Evolutionary conservation across 2,797 vertebrate species (phyloP).

Genomic region (Chelon auratus): DNA sequence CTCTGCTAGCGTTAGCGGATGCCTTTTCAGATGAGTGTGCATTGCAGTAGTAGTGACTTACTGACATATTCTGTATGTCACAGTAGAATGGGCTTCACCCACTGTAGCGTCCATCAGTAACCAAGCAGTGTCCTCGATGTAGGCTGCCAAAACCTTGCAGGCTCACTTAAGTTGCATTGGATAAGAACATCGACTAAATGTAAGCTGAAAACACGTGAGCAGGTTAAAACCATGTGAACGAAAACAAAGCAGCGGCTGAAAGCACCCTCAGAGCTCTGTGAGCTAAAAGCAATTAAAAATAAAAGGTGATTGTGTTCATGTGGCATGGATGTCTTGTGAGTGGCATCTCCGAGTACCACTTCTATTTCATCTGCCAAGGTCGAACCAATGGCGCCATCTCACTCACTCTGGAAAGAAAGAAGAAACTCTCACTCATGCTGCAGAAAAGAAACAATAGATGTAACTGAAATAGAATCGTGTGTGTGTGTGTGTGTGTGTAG

Average conservation of each 20-base stretch:
- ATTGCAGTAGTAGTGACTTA: too few relatives aligned
- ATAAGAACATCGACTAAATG: constrained; percentile 14
- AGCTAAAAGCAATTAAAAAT: not conserved
- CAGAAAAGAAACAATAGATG: constrained; percentile 10
- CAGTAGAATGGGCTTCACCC: too few relatives aligned
- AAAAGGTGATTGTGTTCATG: constrained; percentile 2
- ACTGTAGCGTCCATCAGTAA: too few relatives aligned
- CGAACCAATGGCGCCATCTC: not conserved
- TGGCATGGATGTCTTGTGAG: not conserved
- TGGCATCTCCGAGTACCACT: not conserved
- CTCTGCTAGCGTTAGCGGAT: too few relatives aligned
- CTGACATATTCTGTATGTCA: too few relatives aligned
- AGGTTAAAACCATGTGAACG: not conserved
- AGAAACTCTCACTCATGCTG: not conserved
- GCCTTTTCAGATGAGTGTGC: too few relatives aligned
- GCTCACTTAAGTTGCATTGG: not conserved
- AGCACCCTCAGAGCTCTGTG: not conserved
- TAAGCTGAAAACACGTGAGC: constrained; percentile 7
- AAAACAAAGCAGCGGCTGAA: not conserved
- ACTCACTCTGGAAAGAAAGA: not conserved
- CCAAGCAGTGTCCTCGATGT: too few relatives aligned
- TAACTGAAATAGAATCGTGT: not conserved
- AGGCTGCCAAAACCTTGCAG: too few relatives aligned
- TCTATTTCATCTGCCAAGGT: constrained; percentile 12
- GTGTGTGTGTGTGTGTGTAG: not conserved